phyloP scores from a whole-genome alignment of 1,140 invertebrate species.

The Plectrocnemia conspersa region DNA sequence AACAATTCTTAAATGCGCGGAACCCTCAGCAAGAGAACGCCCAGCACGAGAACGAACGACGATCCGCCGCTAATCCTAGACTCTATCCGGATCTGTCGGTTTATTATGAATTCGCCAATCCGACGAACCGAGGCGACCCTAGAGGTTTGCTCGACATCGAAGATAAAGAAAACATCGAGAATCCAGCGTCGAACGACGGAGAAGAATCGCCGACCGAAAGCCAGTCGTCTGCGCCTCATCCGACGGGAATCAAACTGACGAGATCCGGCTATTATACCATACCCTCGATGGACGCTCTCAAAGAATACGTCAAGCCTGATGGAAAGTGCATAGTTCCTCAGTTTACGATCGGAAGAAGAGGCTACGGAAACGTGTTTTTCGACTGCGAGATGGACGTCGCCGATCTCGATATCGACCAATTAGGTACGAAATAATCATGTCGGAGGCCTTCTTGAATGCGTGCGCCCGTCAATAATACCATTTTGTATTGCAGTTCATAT shows the following conservation, averaged over 20 bases:
- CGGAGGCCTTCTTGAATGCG: no score
- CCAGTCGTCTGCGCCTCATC: conserved; percentile 48
- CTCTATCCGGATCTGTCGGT: conserved; percentile 17
- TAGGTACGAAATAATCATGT: conserved; percentile 52
- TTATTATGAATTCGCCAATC: background rate
- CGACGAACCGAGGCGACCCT: background rate
- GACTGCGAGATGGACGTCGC: conserved; percentile 82
- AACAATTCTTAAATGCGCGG: conserved; percentile 17
- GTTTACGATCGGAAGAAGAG: conserved; percentile 83
- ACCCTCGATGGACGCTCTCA: conserved; percentile 73
- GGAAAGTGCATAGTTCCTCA: conserved; percentile 82
- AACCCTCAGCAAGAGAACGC: no score
- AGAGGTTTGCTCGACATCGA: conserved; percentile 16
- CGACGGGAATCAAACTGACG: conserved; percentile 58
- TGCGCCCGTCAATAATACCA: background rate
- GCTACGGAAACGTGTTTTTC: conserved; percentile 91
- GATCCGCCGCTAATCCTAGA: background rate
- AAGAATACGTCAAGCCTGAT: conserved; percentile 59
- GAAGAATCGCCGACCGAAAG: conserved; percentile 36
- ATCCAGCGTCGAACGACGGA: conserved; percentile 34
- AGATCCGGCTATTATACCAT: conserved; percentile 83
- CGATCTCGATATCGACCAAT: conserved; percentile 82
- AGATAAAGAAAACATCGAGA: conserved; percentile 19
- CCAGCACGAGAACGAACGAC: background rate
- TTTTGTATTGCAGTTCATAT: conserved; percentile 57